These are phyloP conservation scores for Drosophila mimetica DNA, from an alignment of 2,888 invertebrate species.

Conservation along the genomic window DNA sequence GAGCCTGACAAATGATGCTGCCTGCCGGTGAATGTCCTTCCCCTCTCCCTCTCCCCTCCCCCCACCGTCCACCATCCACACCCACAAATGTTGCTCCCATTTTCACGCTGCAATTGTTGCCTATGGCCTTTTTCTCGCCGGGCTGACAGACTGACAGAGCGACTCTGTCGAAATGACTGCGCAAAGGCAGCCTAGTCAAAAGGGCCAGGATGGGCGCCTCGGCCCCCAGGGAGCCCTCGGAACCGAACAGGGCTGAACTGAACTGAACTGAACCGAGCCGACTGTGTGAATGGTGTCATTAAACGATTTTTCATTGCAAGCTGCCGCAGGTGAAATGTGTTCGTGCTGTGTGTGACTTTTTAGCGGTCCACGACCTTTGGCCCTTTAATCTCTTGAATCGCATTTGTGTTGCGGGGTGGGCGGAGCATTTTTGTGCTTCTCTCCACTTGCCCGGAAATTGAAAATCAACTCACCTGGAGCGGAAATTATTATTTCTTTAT, in stretches of 20 bases:
- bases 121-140: constrained; percentile 50
- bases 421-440: constrained; percentile 37
- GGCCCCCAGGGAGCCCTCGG: background rate
- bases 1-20: constrained; percentile 71
- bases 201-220: constrained; percentile 3
- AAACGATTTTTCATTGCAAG: constrained; percentile 83
- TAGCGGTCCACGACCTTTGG: constrained; percentile 70
- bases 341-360: constrained; percentile 50
- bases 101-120: constrained; percentile 66
- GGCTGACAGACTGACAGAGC: constrained; percentile 41
- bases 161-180: constrained; percentile 50
- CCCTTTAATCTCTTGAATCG: constrained; percentile 57
- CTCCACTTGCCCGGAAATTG: constrained; percentile 66
- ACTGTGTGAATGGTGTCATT: constrained; percentile 82
- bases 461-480: constrained; percentile 71
- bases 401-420: constrained; percentile 27
- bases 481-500: constrained; percentile 80
- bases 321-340: constrained; percentile 80
- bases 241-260: constrained; percentile 1
- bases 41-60: background rate
- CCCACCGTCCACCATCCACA: background rate
- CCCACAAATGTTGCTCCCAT: constrained; percentile 22
- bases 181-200: constrained; percentile 39
- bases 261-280: constrained; percentile 7
- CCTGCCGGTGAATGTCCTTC: constrained; percentile 13